These are phyloP conservation scores for Oxystoma pomonae DNA, from an alignment of 2,888 invertebrate genomes.

Conservation along the genomic window DNA sequence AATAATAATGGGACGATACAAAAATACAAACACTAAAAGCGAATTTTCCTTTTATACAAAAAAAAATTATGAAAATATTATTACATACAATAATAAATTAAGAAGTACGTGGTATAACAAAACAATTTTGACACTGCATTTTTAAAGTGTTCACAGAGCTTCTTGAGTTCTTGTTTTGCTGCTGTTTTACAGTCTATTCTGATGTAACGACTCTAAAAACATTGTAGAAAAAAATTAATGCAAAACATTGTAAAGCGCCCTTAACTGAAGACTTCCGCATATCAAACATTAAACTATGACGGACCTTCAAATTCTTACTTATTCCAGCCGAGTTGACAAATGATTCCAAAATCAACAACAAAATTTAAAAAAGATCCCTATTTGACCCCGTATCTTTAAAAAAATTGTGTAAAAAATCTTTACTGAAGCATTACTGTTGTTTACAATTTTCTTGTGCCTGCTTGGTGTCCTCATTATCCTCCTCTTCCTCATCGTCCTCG, in stretches of 20 bases:
- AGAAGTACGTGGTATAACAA: too few species aligned
- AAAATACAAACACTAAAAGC: neutral
- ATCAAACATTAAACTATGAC: too few species aligned
- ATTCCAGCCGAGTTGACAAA: too few species aligned
- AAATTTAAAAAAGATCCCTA: too few species aligned
- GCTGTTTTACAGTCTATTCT: neutral
- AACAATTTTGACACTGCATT: neutral
- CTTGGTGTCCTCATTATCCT: constrained; percentile 53
- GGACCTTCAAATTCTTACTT: too few species aligned
- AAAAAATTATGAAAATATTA: neutral
- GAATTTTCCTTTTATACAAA: neutral
- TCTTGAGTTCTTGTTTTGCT: neutral
- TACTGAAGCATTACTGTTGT: constrained; percentile 37
- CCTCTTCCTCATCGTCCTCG: constrained; percentile 62
- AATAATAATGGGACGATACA: neutral
- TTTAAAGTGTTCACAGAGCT: neutral
- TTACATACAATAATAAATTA: too few species aligned
- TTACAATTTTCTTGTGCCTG: constrained; percentile 42
- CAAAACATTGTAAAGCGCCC: too few species aligned
- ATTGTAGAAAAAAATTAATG: neutral
- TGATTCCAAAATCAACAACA: too few species aligned
- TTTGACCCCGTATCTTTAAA: too few species aligned
- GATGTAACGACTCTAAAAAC: neutral
- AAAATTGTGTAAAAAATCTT: neutral
- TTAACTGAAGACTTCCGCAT: too few species aligned